These are phyloP conservation scores for Drosophila repleta DNA, from an alignment of 1,140 invertebrate genomes.

Conservation along the genomic window DNA sequence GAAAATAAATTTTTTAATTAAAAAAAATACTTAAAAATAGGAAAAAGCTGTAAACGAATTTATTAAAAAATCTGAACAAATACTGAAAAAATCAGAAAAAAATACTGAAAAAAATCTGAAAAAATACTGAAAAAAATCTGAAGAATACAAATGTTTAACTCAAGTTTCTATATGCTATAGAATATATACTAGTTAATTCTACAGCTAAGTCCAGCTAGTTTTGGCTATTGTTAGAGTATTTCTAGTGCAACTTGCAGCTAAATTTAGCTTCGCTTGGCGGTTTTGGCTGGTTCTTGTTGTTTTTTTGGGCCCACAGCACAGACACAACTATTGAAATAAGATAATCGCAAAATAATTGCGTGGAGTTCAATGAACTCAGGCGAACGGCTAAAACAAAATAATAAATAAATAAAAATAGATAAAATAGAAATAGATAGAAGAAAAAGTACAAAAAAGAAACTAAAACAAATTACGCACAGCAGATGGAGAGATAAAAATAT, in stretches of 20 bases:
- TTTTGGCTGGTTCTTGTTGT: background rate
- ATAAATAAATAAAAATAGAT: constrained; percentile 29
- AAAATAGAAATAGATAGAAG: constrained; percentile 26
- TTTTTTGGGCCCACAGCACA: constrained; percentile 8
- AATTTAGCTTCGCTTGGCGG: background rate
- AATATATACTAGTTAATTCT: too few species aligned
- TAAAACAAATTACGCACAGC: constrained; percentile 7
- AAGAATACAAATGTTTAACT: too few species aligned
- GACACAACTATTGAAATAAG: constrained; percentile 29
- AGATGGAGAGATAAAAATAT: constrained; percentile 9
- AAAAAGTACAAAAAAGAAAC: constrained; percentile 35
- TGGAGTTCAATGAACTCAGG: constrained; percentile 57
- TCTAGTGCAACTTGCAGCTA: constrained; percentile 3
- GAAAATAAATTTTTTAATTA: too few species aligned
- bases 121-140: too few species aligned
- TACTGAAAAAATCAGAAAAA: too few species aligned
- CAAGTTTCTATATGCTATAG: too few species aligned
- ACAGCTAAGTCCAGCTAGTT: too few species aligned
- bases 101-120: too few species aligned
- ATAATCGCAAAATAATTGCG: constrained; percentile 76
- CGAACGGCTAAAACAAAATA: constrained; percentile 7
- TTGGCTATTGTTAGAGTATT: constrained; percentile 11
- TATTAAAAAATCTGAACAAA: too few species aligned
- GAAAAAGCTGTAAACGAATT: too few species aligned
- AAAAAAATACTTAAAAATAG: too few species aligned